Conservation (phyloP, 2,888 invertebrate species). For the Drosophila emarginata region DNA sequence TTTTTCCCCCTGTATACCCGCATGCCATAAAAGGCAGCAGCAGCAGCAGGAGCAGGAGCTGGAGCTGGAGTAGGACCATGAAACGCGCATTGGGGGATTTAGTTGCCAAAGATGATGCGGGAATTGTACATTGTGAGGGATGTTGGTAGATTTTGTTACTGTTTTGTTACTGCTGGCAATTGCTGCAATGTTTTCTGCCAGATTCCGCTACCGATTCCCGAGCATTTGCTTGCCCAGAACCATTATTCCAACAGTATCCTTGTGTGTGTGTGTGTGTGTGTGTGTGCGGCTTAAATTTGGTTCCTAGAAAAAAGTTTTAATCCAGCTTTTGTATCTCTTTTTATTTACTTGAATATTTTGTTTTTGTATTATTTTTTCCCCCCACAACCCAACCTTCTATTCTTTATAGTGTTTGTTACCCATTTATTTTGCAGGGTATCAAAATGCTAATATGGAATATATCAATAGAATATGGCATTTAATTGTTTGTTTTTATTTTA, state of each 20-base stretch:
- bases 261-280: not conserved
- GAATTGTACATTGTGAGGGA: constrained; percentile 4
- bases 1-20: not conserved
- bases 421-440: not conserved
- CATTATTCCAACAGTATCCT: constrained; percentile 12
- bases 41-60: not conserved
- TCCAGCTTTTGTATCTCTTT: constrained; percentile 57
- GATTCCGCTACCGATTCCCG: constrained; percentile 13
- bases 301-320: constrained; percentile 70
- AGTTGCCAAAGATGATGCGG: constrained; percentile 45
- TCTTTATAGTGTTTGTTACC: not conserved
- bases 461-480: no score
- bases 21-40: constrained; percentile 40
- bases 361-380: no score
- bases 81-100: constrained; percentile 48
- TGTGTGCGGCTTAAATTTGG: constrained; percentile 65
- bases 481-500: no score
- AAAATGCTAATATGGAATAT: no score
- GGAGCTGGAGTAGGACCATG: no score
- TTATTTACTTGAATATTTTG: constrained; percentile 1
- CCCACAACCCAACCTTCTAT: not conserved
- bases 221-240: not conserved
- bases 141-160: no score
- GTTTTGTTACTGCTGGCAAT: constrained; percentile 1
- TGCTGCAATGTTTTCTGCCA: constrained; percentile 2